These are phyloP conservation scores for Crossaster papposus DNA, from an alignment of 53 echinoderm and acorn worm genomes.

Conservation along the genomic window DNA sequence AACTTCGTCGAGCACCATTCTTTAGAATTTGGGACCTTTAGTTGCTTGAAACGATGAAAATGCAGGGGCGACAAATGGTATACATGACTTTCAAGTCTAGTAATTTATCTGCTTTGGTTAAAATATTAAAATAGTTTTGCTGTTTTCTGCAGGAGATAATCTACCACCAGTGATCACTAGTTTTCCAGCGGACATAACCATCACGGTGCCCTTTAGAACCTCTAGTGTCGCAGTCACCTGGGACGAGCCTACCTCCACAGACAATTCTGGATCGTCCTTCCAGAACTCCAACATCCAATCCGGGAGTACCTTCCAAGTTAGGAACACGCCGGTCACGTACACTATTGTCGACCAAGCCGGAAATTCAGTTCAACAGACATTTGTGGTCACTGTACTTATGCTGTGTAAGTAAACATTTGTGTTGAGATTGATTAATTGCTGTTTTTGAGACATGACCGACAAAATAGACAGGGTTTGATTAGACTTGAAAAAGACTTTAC, in stretches of 20 bases:
- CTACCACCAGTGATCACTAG: conserved; percentile 32
- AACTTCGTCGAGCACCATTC: too few relatives aligned
- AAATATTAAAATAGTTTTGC: too few relatives aligned
- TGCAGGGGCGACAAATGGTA: too few relatives aligned
- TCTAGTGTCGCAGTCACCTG: conserved; percentile 47
- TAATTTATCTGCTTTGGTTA: too few relatives aligned
- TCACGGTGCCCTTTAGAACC: conserved; percentile 65
- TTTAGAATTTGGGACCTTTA: too few relatives aligned
- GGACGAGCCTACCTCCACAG: conserved; percentile 68
- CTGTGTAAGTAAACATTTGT: neutral
- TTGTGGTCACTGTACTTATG: conserved; percentile 15
- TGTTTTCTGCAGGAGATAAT: too few relatives aligned
- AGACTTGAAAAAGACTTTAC: too few relatives aligned
- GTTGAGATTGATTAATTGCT: neutral
- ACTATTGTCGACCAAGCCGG: conserved; percentile 42
- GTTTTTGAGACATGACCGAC: too few relatives aligned
- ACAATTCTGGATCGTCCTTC: conserved; percentile 62
- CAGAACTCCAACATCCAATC: neutral
- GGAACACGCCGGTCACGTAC: conserved; percentile 59
- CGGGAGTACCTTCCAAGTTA: conserved; percentile 50
- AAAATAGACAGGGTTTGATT: too few relatives aligned
- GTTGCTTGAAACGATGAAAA: too few relatives aligned
- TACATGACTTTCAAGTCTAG: too few relatives aligned
- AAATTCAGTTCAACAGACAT: conserved; percentile 14
- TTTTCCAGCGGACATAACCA: conserved; percentile 56